Evolutionary conservation across 2,888 invertebrate species (phyloP), one percentile per base, ranked within the genome.

Genomic region (Clanis bilineata): DNA sequence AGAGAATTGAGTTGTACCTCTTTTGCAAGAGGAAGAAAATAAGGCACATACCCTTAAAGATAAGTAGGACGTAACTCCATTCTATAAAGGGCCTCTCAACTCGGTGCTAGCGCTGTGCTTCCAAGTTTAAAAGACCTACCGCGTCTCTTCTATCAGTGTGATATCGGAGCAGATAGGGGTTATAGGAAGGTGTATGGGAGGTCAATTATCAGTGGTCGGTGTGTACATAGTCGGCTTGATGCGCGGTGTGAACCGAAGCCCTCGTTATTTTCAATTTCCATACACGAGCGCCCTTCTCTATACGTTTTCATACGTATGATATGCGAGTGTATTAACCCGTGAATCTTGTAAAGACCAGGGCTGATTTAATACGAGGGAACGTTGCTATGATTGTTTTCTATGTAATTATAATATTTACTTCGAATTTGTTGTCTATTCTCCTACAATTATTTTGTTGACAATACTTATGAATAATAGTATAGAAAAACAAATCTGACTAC

Each of bases 241-340:
- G 88, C 87, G 85, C 85, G 83, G 85, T 86, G 86, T 85, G 90
- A 90, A 89, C 88, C 84, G 82, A 80, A 84, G 84, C 80, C 82
- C 89, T 91, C 91, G 89, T 91, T 91, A 92, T 91, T 92, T 91
- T 90, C 90, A 90, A 92, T 92, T 91, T 91, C 89, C 90, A 89
- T 89, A 89, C 88, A 86, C 86, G 85, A 86, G 82, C 88, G 80
- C 84, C 83, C 87, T 85, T 80, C 79, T 80, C 83, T 87, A 77
- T 84, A 86, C 82, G 78, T 85, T 85, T 85, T 85, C 83, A 82
- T 85, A 80, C 84, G 80, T 85, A 83, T 82, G 84, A 84, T 81
- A 77, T 74, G 79, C 73, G 83, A 83, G 85, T 87, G 86, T 88
- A 90, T 88, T 87, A 91, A 87, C 83, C 83, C 81, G 85, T 89